phyloP scores from a whole-genome alignment of 2,797 vertebrate species.

The Tokudaia muenninki region DNA sequence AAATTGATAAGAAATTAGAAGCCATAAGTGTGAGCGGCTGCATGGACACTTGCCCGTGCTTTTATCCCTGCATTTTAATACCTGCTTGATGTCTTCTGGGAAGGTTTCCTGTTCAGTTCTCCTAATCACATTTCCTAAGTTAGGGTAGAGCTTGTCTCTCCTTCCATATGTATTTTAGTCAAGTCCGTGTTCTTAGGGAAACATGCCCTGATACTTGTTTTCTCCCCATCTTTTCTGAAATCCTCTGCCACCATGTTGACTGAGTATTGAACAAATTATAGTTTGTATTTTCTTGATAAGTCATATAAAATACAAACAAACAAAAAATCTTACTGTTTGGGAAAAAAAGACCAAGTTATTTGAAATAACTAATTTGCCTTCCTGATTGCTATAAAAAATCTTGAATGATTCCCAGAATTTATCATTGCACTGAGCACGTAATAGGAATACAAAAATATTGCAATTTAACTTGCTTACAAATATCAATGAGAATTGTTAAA shows the following conservation, averaged over 20 bases:
- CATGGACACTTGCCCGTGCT: neutral
- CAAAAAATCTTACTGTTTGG: neutral
- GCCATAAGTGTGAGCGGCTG: neutral
- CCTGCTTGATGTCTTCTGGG: neutral
- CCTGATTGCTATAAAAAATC: neutral
- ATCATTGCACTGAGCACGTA: neutral
- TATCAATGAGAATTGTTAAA: neutral
- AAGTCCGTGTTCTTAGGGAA: neutral
- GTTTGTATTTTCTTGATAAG: conserved; percentile 41
- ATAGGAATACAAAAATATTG: neutral
- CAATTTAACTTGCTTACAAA: conserved; percentile 20
- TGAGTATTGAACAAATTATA: conserved; percentile 16
- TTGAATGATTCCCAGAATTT: neutral
- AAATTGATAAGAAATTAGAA: conserved; percentile 13
- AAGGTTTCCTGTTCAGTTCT: neutral
- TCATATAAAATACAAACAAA: neutral
- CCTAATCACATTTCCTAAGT: neutral
- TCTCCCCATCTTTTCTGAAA: neutral
- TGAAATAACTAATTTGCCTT: conserved; percentile 12
- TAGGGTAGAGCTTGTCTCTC: neutral
- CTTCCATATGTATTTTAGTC: neutral
- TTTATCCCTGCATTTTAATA: neutral
- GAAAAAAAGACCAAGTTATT: neutral
- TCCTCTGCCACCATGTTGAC: neutral
- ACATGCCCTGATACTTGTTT: neutral